Evolutionary conservation across 2,113 vertebrate genomes (phyloP).

Genomic region (Gobius niger): DNA sequence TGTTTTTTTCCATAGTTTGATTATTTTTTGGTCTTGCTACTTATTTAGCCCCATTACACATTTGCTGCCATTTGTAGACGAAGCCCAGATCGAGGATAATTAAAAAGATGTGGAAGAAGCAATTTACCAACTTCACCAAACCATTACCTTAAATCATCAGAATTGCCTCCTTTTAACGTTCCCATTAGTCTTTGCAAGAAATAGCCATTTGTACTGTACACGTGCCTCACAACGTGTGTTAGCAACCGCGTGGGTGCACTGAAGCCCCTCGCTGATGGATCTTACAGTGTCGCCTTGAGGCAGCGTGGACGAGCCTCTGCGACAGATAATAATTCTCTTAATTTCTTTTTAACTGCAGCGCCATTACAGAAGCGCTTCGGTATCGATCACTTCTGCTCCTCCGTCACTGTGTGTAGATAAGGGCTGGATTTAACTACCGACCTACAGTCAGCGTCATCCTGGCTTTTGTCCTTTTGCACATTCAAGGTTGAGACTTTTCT

Average conservation of each 20-base stretch:
- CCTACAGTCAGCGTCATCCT: slow-evolving; percentile 15
- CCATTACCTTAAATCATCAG: slow-evolving; percentile 27
- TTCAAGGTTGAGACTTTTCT: slow-evolving; percentile 6
- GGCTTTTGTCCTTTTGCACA: slow-evolving; percentile 17
- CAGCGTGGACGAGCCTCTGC: slow-evolving; percentile 32
- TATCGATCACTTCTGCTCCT: slow-evolving; percentile 67
- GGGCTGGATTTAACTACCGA: slow-evolving; percentile 36
- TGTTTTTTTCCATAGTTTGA: neutral
- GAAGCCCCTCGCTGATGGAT: slow-evolving; percentile 48
- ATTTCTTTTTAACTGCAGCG: slow-evolving; percentile 79
- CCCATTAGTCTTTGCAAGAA: slow-evolving; percentile 26
- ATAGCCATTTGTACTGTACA: slow-evolving; percentile 9
- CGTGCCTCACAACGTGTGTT: slow-evolving; percentile 15
- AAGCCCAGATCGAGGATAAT: slow-evolving; percentile 36
- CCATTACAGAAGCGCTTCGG: slow-evolving; percentile 65
- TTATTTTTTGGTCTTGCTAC: slow-evolving; percentile 35
- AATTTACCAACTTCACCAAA: slow-evolving; percentile 36
- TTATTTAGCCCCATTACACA: slow-evolving; percentile 32
- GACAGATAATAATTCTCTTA: slow-evolving; percentile 76
- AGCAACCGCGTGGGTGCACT: slow-evolving; percentile 5
- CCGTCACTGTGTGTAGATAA: slow-evolving; percentile 26
- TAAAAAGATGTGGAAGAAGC: slow-evolving; percentile 27
- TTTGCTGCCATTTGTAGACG: slow-evolving; percentile 24
- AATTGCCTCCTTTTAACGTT: slow-evolving; percentile 42
- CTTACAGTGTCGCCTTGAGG: slow-evolving; percentile 44